These are phyloP conservation scores for Champsocephalus esox DNA, from an alignment of 2,797 vertebrate genomes.

Conservation along the genomic window DNA sequence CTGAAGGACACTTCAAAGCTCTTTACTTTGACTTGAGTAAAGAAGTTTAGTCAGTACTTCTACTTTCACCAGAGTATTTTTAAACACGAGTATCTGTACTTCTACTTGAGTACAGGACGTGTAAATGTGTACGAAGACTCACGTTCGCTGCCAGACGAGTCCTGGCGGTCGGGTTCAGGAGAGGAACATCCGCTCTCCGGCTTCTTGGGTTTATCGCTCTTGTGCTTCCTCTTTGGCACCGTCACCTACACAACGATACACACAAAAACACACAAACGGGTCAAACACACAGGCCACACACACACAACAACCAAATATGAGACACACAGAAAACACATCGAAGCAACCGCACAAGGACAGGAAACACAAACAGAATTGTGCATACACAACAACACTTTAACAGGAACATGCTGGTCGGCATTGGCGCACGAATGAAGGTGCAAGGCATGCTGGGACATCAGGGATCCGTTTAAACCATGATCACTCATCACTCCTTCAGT, in stretches of 20 bases:
- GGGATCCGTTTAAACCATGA: conserved; percentile 16
- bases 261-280: conserved; percentile 2
- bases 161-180: conserved; percentile 94
- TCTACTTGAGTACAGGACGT: no score
- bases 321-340: background rate
- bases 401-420: conserved; percentile 38
- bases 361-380: background rate
- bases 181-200: conserved; percentile 94
- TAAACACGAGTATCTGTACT: no score
- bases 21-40: no score
- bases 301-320: background rate
- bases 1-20: no score
- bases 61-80: no score
- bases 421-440: background rate
- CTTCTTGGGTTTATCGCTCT: conserved; percentile 90
- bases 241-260: conserved; percentile 85
- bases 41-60: no score
- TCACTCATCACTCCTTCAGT: conserved; percentile 3
- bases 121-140: conserved; percentile 35
- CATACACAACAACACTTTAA: background rate
- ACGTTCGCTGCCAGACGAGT: conserved; percentile 98
- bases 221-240: conserved; percentile 95
- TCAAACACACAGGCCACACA: conserved; percentile 6
- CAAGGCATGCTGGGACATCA: conserved; percentile 54
- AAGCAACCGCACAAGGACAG: background rate